phyloP scores from a whole-genome alignment of 2,113 vertebrate genomes.

The Cervus canadensis region DNA sequence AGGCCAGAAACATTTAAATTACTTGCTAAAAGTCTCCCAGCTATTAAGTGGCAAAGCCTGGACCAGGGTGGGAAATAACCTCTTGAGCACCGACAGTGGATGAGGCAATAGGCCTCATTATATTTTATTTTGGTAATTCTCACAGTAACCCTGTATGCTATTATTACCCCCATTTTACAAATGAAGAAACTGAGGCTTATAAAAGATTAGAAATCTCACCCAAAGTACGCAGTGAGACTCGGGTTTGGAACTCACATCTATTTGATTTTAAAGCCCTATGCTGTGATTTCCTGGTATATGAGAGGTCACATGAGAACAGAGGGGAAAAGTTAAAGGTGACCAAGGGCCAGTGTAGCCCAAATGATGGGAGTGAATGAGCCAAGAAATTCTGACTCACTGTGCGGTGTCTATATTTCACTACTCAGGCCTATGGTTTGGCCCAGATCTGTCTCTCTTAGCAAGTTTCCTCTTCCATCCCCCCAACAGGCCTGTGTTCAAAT shows the following conservation, averaged over 20 bases:
- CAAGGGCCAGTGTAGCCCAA: not conserved
- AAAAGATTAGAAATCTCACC: not conserved
- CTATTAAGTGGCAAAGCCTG: not conserved
- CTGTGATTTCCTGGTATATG: not conserved
- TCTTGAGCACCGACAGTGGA: not conserved
- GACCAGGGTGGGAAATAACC: not conserved
- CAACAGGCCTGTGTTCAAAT: not conserved
- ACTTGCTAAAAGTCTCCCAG: not conserved
- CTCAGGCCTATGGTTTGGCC: not conserved
- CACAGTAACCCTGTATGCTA: not conserved
- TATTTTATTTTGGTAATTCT: not conserved
- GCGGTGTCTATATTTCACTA: not conserved
- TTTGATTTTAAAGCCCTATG: not conserved
- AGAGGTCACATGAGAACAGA: not conserved
- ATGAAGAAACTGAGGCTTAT: not conserved
- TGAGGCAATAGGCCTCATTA: not conserved
- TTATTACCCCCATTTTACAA: not conserved
- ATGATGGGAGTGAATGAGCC: not conserved
- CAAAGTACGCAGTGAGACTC: not conserved
- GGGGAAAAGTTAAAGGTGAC: not conserved
- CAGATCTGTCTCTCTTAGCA: not conserved
- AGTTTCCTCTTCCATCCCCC: not conserved
- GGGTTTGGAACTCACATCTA: not conserved
- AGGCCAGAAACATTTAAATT: not conserved
- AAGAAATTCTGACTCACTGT: not conserved